A percentile compares a stretch with the other conserved stretches of the same genome.
phyloP scores from a whole-genome alignment of 1,140 invertebrate genomes.

The Zaprionus kolodkinae region DNA sequence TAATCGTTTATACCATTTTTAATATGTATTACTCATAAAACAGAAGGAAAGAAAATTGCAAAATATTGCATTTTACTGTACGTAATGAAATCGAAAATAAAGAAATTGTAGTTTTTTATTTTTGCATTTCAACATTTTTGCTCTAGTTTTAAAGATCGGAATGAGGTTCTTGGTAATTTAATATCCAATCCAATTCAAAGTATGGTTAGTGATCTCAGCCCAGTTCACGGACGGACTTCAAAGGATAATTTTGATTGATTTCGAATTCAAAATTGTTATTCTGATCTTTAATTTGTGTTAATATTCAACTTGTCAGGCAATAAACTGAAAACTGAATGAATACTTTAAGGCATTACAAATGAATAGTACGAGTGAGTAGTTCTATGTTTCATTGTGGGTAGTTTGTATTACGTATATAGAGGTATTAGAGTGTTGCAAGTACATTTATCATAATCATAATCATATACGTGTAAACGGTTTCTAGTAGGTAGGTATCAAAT shows the following conservation, averaged over 20 bases:
- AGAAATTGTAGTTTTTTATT: constrained; percentile 22
- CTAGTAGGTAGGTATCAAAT: constrained; percentile 34
- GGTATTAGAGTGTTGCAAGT: constrained; percentile 30
- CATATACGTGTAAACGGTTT: constrained; percentile 30
- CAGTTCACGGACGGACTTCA: constrained; percentile 16
- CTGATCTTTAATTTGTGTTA: constrained; percentile 40
- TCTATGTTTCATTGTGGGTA: constrained; percentile 33
- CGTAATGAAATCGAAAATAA: constrained; percentile 13
- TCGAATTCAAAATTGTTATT: constrained; percentile 10
- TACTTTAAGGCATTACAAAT: constrained; percentile 46
- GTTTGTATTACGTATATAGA: constrained; percentile 12
- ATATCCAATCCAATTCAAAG: constrained; percentile 1
- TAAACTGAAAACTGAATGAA: constrained; percentile 51
- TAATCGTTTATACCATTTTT: constrained; percentile 60
- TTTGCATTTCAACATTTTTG: constrained; percentile 3
- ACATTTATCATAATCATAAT: constrained; percentile 55
- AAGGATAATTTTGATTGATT: constrained; percentile 1
- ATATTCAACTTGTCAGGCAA: constrained; percentile 51
- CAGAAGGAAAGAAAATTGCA: constrained; percentile 6
- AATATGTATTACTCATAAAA: constrained; percentile 29
- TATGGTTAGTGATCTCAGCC: not conserved
- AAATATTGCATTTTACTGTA: constrained; percentile 2
- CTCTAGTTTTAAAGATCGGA: constrained; percentile 34
- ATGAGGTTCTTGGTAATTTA: constrained; percentile 4
- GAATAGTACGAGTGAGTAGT: constrained; percentile 31